Percentiles rank a stretch among this genome's conserved stretches.
Evolutionary conservation across 1,140 invertebrate genomes (phyloP).

Genomic region (Zophobas morio): DNA sequence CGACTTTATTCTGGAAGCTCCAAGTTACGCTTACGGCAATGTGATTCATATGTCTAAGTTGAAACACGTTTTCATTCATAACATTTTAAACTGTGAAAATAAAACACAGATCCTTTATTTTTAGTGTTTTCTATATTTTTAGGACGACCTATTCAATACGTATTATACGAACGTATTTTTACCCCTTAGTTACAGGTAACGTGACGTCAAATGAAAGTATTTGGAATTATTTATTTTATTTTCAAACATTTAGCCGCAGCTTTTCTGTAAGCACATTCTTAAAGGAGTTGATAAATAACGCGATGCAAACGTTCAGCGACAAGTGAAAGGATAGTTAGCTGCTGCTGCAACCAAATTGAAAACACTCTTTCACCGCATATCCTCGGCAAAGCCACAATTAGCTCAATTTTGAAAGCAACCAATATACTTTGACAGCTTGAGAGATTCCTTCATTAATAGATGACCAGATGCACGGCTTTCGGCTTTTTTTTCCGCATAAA

Average conservation of each 20-base stretch:
- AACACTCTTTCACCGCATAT: constrained; percentile 22
- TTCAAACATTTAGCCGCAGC: constrained; percentile 20
- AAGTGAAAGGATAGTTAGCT: constrained; percentile 25
- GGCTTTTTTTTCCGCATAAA: constrained; percentile 15
- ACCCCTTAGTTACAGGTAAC: constrained; percentile 14
- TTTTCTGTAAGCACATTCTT: constrained; percentile 18
- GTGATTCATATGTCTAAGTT: constrained; percentile 28
- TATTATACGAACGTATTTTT: constrained; percentile 22
- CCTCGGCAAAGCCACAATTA: constrained; percentile 1
- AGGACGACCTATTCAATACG: constrained; percentile 7
- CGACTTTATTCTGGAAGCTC: constrained; percentile 19
- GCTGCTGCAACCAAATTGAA: constrained; percentile 18
- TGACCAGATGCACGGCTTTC: constrained; percentile 16
- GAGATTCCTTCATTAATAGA: constrained; percentile 14
- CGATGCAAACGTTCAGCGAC: constrained; percentile 21
- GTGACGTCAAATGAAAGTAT: constrained; percentile 37
- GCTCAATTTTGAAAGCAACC: not conserved
- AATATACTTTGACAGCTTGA: constrained; percentile 12
- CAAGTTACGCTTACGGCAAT: constrained; percentile 4
- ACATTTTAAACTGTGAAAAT: constrained; percentile 24
- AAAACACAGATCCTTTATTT: constrained; percentile 31
- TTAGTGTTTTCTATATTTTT: constrained; percentile 34
- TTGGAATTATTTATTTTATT: constrained; percentile 39
- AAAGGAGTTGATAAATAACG: constrained; percentile 30
- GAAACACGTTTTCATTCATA: constrained; percentile 37